A percentile compares a stretch with the other conserved stretches of the same genome.
Evolutionary conservation across 2,888 invertebrate genomes (phyloP).

Genomic region (Lepas anatifera): DNA sequence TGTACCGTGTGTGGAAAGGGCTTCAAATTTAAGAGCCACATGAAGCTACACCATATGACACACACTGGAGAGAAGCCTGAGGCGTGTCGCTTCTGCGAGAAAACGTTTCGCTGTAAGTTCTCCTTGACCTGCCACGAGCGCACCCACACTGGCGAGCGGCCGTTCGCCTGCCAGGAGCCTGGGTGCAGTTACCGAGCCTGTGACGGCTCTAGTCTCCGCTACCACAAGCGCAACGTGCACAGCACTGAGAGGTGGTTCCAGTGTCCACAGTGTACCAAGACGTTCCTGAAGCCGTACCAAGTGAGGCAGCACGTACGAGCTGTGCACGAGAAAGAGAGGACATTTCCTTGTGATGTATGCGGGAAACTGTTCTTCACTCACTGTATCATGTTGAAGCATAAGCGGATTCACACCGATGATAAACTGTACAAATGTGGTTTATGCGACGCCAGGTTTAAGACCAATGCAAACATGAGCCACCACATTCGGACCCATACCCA

Average conservation of each 20-base stretch:
- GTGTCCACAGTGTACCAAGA: neutral
- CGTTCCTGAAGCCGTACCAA: neutral
- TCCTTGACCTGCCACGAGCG: neutral
- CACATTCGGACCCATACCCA: neutral
- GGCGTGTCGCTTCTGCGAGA: neutral
- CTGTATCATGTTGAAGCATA: neutral
- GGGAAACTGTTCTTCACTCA: neutral
- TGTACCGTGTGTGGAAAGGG: neutral
- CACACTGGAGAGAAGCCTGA: constrained; percentile 1
- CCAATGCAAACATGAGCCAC: neutral
- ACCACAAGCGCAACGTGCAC: neutral
- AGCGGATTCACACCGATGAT: neutral
- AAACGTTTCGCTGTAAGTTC: neutral
- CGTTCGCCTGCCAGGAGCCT: neutral
- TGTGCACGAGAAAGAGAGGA: neutral
- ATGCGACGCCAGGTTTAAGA: neutral
- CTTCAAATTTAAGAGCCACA: neutral
- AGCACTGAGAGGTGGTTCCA: neutral
- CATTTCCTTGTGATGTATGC: neutral
- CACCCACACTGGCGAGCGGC: neutral
- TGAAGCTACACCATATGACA: neutral
- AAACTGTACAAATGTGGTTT: neutral
- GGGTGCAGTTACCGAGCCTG: neutral
- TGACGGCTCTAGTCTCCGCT: neutral
- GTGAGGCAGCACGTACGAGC: neutral